Evolutionary conservation across 2,113 vertebrate species (phyloP), one percentile per base, ranked within the genome.

Genomic region (Chionis minor): DNA sequence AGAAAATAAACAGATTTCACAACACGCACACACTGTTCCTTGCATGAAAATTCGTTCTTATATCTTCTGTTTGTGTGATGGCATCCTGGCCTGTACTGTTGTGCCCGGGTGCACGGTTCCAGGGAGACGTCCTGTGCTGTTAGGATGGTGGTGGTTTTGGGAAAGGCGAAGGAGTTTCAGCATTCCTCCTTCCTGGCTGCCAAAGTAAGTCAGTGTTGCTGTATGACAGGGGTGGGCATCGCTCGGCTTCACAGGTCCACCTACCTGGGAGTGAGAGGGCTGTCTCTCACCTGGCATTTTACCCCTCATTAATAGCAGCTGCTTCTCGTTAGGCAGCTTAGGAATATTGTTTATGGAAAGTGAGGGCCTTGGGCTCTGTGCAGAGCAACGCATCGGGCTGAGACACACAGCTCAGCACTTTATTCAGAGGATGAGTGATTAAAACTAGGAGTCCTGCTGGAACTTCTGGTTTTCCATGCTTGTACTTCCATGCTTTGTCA

Each of bases 101-200:
- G 49, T 23, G 22, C 33, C 59, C 0, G 0, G 8, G 8, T 20
- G 32, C 26, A 10, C 1, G 0, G 13, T 51, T 13, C 26, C 7
- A 10, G 61, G 77, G 66, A n/a, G 45, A 32, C 2, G 0, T 10
- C 27, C 62, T 12, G 16, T 14, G 18, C 82, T 24, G 21, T 44
- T 21, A 8, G 20, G 30, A 14, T 6, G 0, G 54, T 4, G 28
- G 33, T 9, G 2, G 4, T 28, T 24, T 44, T 6, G 79, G 66
- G 65, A 38, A 33, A 16, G 40, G 21, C 12, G 12, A 14, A 7
- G 7, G 35, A 26, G 16, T 30, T 62, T 30, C 51, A 85, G 12
- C 26, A 4, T 56, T 45, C 40, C 21, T 49, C n/a, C 52, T 30
- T 40, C 73, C 55, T 58, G 47, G 8, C 30, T 58, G 33, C 44